Percentiles rank a stretch among this genome's conserved stretches.
Evolutionary conservation across 2,888 invertebrate species (phyloP).

Genomic region (Lepidochitona cinerea): DNA sequence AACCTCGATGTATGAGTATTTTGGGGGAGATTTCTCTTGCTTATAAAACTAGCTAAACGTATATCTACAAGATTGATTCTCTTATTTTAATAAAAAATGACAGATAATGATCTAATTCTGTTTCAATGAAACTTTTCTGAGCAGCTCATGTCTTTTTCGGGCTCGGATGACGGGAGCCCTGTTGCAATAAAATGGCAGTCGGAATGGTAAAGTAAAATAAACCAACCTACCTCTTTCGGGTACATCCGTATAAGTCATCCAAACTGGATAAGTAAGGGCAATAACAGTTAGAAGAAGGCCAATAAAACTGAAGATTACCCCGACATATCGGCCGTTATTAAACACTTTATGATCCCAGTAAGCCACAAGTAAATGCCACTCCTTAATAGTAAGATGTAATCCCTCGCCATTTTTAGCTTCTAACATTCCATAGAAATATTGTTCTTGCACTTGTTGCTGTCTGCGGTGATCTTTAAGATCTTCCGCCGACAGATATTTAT

Average conservation of each 20-base stretch:
- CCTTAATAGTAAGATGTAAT: slow-evolving; percentile 47
- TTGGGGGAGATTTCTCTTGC: no score
- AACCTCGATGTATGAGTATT: no score
- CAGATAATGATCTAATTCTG: no score
- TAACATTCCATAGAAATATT: slow-evolving; percentile 52
- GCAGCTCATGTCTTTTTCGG: no score
- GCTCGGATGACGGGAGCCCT: no score
- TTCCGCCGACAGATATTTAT: slow-evolving; percentile 56
- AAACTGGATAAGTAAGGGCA: slow-evolving; percentile 47
- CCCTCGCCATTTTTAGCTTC: slow-evolving; percentile 45
- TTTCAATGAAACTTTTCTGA: no score
- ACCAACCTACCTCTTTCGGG: slow-evolving; percentile 24
- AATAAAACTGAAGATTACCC: slow-evolving; percentile 55
- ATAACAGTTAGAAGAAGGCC: slow-evolving; percentile 47
- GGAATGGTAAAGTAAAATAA: no score
- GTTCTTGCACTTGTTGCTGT: slow-evolving; percentile 53
- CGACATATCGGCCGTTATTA: slow-evolving; percentile 55
- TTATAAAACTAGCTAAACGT: no score
- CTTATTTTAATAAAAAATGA: no score
- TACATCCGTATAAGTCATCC: slow-evolving; percentile 43
- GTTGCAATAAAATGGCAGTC: no score
- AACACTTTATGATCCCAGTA: slow-evolving; percentile 68
- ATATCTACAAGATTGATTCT: no score
- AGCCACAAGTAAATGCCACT: slow-evolving; percentile 59
- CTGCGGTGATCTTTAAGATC: slow-evolving; percentile 57